Conservation (phyloP, 2,113 vertebrate genomes). For the Spea multiplicata region DNA sequence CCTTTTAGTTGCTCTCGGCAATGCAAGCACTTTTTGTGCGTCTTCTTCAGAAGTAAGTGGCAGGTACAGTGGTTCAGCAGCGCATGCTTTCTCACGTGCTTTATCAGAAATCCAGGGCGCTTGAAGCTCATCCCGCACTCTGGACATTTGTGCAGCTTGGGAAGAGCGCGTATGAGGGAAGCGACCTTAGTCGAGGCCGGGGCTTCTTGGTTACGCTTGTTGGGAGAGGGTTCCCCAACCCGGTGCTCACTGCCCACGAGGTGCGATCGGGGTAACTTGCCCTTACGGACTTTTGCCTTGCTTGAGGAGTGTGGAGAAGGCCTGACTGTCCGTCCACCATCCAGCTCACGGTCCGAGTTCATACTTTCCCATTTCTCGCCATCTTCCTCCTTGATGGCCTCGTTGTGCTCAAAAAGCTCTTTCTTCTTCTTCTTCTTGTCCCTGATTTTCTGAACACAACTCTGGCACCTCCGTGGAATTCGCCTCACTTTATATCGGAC, state of each 20-base stretch:
- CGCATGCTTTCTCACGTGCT: neutral
- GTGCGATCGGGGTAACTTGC: too few relatives aligned
- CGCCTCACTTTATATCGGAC: slow-evolving; percentile 9
- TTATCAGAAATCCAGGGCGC: neutral
- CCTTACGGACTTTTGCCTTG: too few relatives aligned
- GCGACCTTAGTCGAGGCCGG: too few relatives aligned
- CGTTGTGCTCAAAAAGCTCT: neutral
- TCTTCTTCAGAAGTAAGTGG: too few relatives aligned
- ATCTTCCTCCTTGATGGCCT: neutral
- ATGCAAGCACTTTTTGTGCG: neutral
- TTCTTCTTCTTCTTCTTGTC: neutral
- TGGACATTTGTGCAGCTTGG: slow-evolving; percentile 2
- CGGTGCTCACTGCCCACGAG: too few relatives aligned
- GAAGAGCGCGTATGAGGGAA: neutral
- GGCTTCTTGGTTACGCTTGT: too few relatives aligned
- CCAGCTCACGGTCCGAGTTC: neutral
- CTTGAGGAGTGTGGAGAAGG: neutral
- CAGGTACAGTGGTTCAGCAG: too few relatives aligned
- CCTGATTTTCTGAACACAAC: slow-evolving; percentile 20
- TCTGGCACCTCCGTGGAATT: slow-evolving; percentile 12
- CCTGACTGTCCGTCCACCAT: neutral
- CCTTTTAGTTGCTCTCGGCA: slow-evolving; percentile 3
- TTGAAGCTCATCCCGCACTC: neutral
- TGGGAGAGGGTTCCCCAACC: too few relatives aligned
- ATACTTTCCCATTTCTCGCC: neutral